Conservation (phyloP, 2,888 invertebrate species). For the Stegana nigrithorax region DNA sequence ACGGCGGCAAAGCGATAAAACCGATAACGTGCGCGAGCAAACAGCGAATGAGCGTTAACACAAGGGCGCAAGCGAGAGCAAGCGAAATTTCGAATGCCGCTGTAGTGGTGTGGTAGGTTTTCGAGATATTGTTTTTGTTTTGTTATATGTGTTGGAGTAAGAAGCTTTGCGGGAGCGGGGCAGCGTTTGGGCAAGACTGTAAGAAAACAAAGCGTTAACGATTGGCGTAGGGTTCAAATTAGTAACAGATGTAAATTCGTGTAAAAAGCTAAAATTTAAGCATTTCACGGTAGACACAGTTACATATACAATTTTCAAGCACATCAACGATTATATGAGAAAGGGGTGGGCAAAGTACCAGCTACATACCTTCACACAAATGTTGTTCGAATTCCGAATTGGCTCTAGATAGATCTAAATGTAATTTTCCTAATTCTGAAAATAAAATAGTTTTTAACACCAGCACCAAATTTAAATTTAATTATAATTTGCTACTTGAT, state of each 20-base stretch:
- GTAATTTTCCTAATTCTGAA: conserved; percentile 59
- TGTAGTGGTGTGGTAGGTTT: conserved; percentile 26
- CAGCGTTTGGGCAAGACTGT: neutral
- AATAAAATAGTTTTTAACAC: conserved; percentile 22
- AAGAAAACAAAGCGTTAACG: conserved; percentile 1
- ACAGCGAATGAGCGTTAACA: conserved; percentile 29
- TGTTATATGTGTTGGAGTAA: neutral
- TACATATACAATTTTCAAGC: neutral
- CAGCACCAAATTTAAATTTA: too few species aligned
- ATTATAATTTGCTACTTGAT: too few species aligned
- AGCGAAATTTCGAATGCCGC: conserved; percentile 28
- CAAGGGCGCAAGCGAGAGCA: conserved; percentile 9
- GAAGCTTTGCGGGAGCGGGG: neutral
- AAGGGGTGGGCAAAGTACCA: neutral
- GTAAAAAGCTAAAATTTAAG: neutral
- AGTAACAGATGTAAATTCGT: neutral
- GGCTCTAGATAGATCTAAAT: conserved; percentile 54
- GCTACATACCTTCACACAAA: conserved; percentile 60
- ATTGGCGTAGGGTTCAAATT: neutral
- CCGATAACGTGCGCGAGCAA: conserved; percentile 33
- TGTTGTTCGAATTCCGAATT: conserved; percentile 62
- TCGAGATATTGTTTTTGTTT: conserved; percentile 23
- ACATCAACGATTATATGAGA: neutral
- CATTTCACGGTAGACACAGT: too few species aligned
- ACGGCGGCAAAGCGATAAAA: conserved; percentile 18